Evolutionary conservation across 2,888 invertebrate genomes (phyloP).

Genomic region (Heliconius cydno): DNA sequence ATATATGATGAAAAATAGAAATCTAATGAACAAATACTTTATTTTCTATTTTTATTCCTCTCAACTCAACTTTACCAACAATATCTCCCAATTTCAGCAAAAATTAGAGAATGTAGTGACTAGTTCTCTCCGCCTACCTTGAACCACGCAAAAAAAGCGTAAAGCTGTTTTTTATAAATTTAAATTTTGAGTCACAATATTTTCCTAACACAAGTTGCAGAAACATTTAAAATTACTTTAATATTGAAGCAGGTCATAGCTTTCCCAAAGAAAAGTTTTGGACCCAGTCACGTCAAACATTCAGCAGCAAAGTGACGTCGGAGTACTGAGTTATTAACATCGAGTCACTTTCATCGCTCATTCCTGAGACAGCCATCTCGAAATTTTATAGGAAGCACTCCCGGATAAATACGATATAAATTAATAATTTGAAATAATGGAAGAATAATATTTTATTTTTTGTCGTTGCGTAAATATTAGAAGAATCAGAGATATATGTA

Average conservation of each 20-base stretch:
- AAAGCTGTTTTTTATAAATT: neutral
- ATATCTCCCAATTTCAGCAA: too few relatives aligned
- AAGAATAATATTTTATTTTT: neutral
- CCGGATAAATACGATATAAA: neutral
- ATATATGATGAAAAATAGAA: neutral
- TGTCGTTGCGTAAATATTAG: neutral
- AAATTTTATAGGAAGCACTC: constrained; percentile 20
- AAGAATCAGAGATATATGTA: too few relatives aligned
- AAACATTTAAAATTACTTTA: constrained; percentile 56
- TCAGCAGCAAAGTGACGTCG: constrained; percentile 71
- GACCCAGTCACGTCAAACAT: constrained; percentile 69
- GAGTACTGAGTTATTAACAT: constrained; percentile 70
- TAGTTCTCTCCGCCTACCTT: too few relatives aligned
- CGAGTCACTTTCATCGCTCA: constrained; percentile 52
- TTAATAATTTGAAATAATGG: neutral
- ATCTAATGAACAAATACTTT: neutral
- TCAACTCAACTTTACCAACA: too few relatives aligned
- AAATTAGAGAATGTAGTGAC: too few relatives aligned
- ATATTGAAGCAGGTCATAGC: constrained; percentile 40
- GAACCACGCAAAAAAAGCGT: too few relatives aligned
- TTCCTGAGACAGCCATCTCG: constrained; percentile 34
- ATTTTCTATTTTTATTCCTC: neutral
- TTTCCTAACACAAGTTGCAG: constrained; percentile 19
- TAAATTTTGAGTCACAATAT: neutral
- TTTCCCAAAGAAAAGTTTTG: constrained; percentile 66